phyloP scores from a whole-genome alignment of 2,797 vertebrate species.

The Malurus leucopterus region DNA sequence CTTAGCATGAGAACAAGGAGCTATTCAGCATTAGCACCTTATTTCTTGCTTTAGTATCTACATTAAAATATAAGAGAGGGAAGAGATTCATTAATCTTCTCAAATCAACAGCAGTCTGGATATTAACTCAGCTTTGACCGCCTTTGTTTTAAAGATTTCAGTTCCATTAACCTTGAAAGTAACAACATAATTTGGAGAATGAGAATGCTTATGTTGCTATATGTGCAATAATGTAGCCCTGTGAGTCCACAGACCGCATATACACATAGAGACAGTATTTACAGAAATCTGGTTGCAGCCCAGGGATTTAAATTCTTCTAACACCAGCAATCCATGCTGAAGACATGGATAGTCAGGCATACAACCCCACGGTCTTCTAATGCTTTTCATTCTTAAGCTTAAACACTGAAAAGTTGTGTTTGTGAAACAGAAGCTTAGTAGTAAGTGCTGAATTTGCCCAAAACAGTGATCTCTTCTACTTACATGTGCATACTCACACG shows the following conservation, averaged over 20 bases:
- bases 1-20: slow-evolving; percentile 2
- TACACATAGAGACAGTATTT: not conserved
- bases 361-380: not conserved
- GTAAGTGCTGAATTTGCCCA: not conserved
- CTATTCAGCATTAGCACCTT: slow-evolving; percentile 4
- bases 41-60: slow-evolving; percentile 14
- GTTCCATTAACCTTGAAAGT: not conserved
- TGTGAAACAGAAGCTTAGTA: not conserved
- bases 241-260: not conserved
- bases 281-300: not conserved
- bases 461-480: not conserved
- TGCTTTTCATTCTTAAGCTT: not conserved
- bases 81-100: not conserved
- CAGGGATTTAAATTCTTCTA: not conserved
- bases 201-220: not conserved
- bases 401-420: not conserved
- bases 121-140: not conserved
- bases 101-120: not conserved
- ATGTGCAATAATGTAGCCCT: not conserved
- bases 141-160: not conserved
- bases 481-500: accelerated
- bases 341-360: not conserved
- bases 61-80: not conserved
- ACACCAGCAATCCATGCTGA: not conserved
- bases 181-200: not conserved